Conservation (phyloP, 2,113 vertebrate genomes). For the Phrynosoma platyrhinos region DNA sequence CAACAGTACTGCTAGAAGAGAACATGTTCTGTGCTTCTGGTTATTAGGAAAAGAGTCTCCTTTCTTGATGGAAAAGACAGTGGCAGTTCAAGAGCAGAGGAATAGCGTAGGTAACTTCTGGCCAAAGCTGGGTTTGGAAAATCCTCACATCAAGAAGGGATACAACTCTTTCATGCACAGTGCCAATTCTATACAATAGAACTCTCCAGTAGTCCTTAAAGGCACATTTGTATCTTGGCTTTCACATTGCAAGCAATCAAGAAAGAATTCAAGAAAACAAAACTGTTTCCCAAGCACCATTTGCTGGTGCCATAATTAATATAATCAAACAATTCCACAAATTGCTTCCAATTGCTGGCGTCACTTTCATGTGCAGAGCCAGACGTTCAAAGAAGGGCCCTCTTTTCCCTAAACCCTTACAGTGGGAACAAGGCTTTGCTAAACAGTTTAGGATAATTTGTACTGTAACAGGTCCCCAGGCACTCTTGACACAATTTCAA, state of each 20-base stretch:
- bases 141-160: constrained; percentile 71
- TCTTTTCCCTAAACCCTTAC: constrained; percentile 68
- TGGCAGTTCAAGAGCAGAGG: constrained; percentile 58
- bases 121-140: constrained; percentile 54
- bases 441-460: constrained; percentile 74
- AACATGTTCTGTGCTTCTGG: constrained; percentile 48
- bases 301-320: constrained; percentile 77
- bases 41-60: constrained; percentile 36
- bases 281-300: constrained; percentile 81
- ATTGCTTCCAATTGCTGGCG: constrained; percentile 83
- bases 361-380: constrained; percentile 82
- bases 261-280: constrained; percentile 83
- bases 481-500: constrained; percentile 72
- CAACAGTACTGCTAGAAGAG: constrained; percentile 40
- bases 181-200: constrained; percentile 76
- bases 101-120: constrained; percentile 69
- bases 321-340: constrained; percentile 82
- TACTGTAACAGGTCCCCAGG: constrained; percentile 74
- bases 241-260: constrained; percentile 76
- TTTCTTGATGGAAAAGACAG: constrained; percentile 66
- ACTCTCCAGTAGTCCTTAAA: constrained; percentile 67
- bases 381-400: constrained; percentile 73
- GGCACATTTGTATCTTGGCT: constrained; percentile 78
- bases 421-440: constrained; percentile 69
- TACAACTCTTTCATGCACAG: constrained; percentile 71